Percentiles rank a stretch among this genome's conserved stretches.
Conservation (phyloP, 2,113 vertebrate species). For the Coturnix japonica region DNA sequence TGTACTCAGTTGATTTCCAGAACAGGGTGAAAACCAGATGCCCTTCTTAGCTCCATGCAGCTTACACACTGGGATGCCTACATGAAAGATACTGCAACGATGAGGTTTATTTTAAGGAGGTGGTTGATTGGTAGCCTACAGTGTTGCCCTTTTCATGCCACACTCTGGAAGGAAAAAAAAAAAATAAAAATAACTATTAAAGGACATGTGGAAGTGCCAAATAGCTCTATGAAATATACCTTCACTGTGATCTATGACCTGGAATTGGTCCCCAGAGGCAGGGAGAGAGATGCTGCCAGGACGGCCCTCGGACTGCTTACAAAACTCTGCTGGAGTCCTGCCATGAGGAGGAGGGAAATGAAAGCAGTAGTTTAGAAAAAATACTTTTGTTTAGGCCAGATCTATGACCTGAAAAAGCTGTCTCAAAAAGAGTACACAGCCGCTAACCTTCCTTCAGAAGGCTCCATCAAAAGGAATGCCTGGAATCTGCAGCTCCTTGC, state of each 20-base stretch:
- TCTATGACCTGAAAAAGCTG: constrained; percentile 65
- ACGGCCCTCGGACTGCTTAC: constrained; percentile 48
- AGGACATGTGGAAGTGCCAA: constrained; percentile 26
- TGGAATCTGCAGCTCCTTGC: constrained; percentile 47
- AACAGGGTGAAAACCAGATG: constrained; percentile 65
- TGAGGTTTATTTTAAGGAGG: constrained; percentile 62
- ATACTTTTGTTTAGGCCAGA: constrained; percentile 68
- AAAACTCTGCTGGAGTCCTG: constrained; percentile 67
- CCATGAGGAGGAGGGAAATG: constrained; percentile 62
- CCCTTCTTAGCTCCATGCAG: constrained; percentile 43
- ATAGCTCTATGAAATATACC: constrained; percentile 45
- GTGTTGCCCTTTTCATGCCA: constrained; percentile 63
- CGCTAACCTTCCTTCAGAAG: constrained; percentile 55
- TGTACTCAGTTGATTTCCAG: constrained; percentile 34
- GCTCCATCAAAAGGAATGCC: constrained; percentile 64
- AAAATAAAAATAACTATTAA: background rate
- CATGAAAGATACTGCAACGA: constrained; percentile 54
- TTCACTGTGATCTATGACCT: constrained; percentile 66
- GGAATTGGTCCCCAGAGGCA: constrained; percentile 52
- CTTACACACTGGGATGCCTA: constrained; percentile 46
- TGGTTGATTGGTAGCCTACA: constrained; percentile 58
- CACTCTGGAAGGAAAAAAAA: constrained; percentile 15
- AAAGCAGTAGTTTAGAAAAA: constrained; percentile 66
- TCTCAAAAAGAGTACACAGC: constrained; percentile 45
- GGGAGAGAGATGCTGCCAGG: constrained; percentile 49